These are phyloP conservation scores for Elanoides forficatus DNA, from an alignment of 2,113 vertebrate species.

Conservation along the genomic window DNA sequence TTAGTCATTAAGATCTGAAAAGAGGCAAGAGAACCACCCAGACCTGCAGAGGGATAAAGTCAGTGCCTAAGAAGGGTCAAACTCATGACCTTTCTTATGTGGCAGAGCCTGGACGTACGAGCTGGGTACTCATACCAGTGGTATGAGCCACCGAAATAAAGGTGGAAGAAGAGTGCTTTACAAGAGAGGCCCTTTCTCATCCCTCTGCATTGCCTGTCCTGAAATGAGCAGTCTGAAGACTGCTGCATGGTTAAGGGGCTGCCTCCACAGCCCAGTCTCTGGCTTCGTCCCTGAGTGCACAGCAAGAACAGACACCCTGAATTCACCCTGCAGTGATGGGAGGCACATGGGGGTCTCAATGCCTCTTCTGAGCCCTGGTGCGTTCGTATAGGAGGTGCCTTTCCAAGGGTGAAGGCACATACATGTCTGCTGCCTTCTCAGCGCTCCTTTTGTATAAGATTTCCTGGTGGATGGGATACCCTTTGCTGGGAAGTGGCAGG, in stretches of 20 bases:
- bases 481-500: neutral
- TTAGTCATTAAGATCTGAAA: neutral
- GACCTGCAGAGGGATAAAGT: neutral
- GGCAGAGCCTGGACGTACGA: neutral
- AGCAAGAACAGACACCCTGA: neutral
- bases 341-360: fast-evolving
- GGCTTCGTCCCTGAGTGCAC: neutral
- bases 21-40: neutral
- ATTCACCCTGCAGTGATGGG: neutral
- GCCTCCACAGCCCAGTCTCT: neutral
- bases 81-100: neutral
- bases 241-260: neutral
- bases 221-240: neutral
- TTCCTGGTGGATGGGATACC: neutral
- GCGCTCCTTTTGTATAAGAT: neutral
- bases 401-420: neutral
- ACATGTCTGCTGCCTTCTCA: neutral
- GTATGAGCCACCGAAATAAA: neutral
- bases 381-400: neutral
- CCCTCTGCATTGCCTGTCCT: neutral
- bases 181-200: neutral
- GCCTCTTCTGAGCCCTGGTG: neutral
- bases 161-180: neutral
- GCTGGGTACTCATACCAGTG: neutral
- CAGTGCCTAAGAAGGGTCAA: neutral